Evolutionary conservation across 1,140 invertebrate genomes (phyloP), one percentile per base, ranked within the genome.

Genomic region (Pteromalus puparum): DNA sequence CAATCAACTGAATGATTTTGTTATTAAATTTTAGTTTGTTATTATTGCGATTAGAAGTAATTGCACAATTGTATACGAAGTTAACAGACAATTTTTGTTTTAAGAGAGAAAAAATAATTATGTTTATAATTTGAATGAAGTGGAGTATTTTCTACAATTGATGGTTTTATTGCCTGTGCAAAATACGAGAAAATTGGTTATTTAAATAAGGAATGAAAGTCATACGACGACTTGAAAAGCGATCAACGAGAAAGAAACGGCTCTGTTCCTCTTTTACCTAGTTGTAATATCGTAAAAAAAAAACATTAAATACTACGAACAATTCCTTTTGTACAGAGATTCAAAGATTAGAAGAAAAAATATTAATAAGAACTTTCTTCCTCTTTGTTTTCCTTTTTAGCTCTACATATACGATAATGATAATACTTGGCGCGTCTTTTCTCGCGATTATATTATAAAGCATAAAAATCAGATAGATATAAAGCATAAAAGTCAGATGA

Each of bases 331-430:
- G 80, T 85, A 82, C 46, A 85, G 70, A 81, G 28, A 80, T 87
- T 88, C 84, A 88, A 86, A 86, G 87, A 89, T 86, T 61, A 83
- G 81, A 81, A 48, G 82, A 88, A 82, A 34, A 34, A 61, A 78
- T n/a, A 18, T 18, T 15, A 48, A 48, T 48, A 61, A 61, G 9
- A 48, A 42, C n/a, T 34, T 68, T 76, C 67, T 75, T 30, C 46
- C 26, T 77, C 9, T 48, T 75, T 28, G 30, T 70, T 83, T 77
- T 76, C 61, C 9, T 68, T 83, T 70, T 83, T 76, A 53, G 26
- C 38, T 70, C n/a, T 34, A n/a, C n/a, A n/a, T n/a, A 74, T 30
- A 42, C 26, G 2, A 74, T 42, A 70, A 70, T 10, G 9, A 70
- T 70, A 70, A 68, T 70, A 70, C 26, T 73, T 30, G 70, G 30